phyloP scores from a whole-genome alignment of 2,797 vertebrate genomes.

The Hippopotamyrus pictus region DNA sequence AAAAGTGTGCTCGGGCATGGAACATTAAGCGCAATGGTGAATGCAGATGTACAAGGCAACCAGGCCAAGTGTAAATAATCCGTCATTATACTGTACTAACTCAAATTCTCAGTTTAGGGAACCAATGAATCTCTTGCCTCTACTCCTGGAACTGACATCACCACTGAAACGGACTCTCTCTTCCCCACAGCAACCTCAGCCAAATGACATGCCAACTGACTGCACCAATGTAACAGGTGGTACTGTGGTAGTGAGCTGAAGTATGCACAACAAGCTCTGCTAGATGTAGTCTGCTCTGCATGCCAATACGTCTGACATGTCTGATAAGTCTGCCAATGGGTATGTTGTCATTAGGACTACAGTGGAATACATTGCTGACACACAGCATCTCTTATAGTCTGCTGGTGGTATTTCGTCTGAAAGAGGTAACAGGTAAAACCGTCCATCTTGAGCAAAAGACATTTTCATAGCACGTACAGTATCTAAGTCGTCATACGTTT shows the following conservation, averaged over 20 bases:
- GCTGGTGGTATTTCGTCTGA: neutral
- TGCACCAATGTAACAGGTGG: neutral
- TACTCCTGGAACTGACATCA: neutral
- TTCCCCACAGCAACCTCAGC: neutral
- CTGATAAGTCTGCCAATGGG: neutral
- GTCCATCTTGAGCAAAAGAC: neutral
- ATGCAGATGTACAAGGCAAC: neutral
- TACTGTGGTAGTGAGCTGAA: neutral
- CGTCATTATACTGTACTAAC: neutral
- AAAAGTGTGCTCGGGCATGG: neutral
- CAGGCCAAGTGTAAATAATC: neutral
- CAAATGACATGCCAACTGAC: neutral
- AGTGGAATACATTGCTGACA: neutral
- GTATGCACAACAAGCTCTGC: neutral
- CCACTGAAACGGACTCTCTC: neutral
- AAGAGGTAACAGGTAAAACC: neutral
- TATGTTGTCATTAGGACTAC: neutral
- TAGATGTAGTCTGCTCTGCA: neutral
- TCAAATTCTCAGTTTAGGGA: neutral
- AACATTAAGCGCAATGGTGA: neutral
- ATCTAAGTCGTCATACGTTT: neutral
- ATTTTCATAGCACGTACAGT: neutral
- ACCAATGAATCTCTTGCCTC: neutral
- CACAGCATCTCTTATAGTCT: neutral
- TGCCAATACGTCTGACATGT: neutral